Base-by-base conservation (phyloP, 2,888 invertebrate genomes). In the Teleogryllus oceanicus region DNA sequence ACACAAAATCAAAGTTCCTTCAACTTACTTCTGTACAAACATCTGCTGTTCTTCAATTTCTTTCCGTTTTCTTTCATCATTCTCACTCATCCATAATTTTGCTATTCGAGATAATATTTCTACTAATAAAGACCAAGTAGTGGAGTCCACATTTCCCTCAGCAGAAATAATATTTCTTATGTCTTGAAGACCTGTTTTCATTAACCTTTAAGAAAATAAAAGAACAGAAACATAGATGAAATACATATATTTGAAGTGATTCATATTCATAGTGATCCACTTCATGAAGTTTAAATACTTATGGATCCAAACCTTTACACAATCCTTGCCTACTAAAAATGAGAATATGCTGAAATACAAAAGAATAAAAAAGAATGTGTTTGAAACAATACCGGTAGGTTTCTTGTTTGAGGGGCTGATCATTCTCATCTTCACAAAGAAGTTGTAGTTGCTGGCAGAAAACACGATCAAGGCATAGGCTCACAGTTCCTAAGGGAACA, bases 21-120 rank as follows among this genome's bases (percentile, higher is more conserved):
- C 62, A 18, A 62, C 76, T 79, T 76, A 81, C 81, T 76, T 81
- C 24, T 75, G 77, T 50, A 76, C 74, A 78, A 49, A 81, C 76
- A 96, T 87, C 83, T 92, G 93, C 79, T 94, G 94, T 81, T 94
- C 92, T 83, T 95, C 95, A 79, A 90, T 90, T 83, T 93, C 91
- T 83, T 91, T 90, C 84, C 89, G 89, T 83, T 92, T 91, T 21
- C 90, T 89, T 49, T 91, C 91, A 78, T 91, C 90, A 84, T 95
- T 92, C 83, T 95, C 94, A 80, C 91, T 89, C 84, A 92, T 92
- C 96, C 97, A 97, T 0, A 92, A 88, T 79, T 89, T 86, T 37
- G 94, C 92, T 78, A 95, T 90, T 75, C 90, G 88, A 79, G 89
- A 88, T 0, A 94, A 85, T 0, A 92, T 88, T 0, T 86, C 86